A percentile compares a stretch with the other conserved stretches of the same genome.
phyloP scores from a whole-genome alignment of 2,888 invertebrate species.

The Dorcus hopei region DNA sequence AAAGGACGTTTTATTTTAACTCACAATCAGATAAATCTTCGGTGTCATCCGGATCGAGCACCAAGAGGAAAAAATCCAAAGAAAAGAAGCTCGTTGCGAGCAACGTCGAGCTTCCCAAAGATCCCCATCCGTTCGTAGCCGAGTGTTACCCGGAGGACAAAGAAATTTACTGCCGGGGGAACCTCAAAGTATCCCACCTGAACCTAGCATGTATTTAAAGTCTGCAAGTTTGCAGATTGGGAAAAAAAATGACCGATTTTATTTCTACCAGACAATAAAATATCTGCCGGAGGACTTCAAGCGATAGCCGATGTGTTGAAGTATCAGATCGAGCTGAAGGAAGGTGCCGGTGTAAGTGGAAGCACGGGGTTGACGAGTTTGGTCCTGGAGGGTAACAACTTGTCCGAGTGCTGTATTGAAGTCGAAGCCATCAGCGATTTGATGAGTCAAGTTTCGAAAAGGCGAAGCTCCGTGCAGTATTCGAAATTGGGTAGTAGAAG shows the following conservation, averaged over 20 bases:
- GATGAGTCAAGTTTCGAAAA: no score
- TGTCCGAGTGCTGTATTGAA: not conserved
- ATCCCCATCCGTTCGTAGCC: conserved; percentile 39
- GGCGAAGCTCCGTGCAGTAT: no score
- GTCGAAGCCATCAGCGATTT: not conserved
- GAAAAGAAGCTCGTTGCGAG: not conserved
- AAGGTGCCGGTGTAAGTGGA: not conserved
- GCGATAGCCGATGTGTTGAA: conserved; percentile 30
- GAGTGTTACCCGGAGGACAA: conserved; percentile 35
- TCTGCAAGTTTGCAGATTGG: not conserved
- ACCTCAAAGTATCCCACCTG: conserved; percentile 39
- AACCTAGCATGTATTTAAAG: conserved; percentile 41
- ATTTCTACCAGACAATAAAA: conserved; percentile 29
- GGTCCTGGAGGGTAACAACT: conserved; percentile 26
- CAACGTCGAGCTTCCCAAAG: conserved; percentile 5
- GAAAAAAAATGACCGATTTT: not conserved
- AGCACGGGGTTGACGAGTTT: conserved; percentile 24
- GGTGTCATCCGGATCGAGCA: not conserved
- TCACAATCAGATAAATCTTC: conserved; percentile 3
- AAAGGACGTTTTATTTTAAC: not conserved
- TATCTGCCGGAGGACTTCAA: conserved; percentile 28
- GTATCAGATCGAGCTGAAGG: conserved; percentile 26
- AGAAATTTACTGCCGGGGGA: conserved; percentile 39
- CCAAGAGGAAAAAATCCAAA: not conserved
- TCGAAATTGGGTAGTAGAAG: no score